Base-by-base conservation (phyloP, 2,113 vertebrate species). In the Hypomesus transpacificus region DNA sequence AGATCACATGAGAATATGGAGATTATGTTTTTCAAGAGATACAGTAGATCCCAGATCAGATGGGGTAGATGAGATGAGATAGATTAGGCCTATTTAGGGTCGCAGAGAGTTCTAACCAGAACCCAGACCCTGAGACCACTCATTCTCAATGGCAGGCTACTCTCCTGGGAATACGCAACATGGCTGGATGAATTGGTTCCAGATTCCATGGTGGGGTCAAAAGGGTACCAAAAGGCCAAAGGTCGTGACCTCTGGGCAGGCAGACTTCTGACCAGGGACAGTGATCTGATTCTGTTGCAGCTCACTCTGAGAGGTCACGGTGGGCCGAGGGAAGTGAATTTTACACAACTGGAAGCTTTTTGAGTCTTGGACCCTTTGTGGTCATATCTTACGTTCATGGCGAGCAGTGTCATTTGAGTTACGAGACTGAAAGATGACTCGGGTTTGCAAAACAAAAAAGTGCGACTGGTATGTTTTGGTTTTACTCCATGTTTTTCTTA, bases 171-270 rank as follows among this genome's bases (percentile, higher is more conserved):
- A 66, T 61, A 46, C 9, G 9, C 11, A 74, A 50, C 67, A 28
- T 51, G 51, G 64, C 17, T 1, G 26, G 26, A 62, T 72, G 69
- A 72, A 84, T 75, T 50, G 20, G 2, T 79, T 84, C 77, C 82
- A 88, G 82, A 86, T 82, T 77, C 73, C 69, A 4, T 65, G 69
- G 61, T 66, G 18, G 53, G 71, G 71, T 71, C 73, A 73, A 26
- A 64, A 31, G 63, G 59, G 13, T 46, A n/a, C 17, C 21, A 20
- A 75, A 65, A 81, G 71, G 68, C 80, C 74, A 73, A 70, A 74
- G 75, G 68, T 24, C 6, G 34, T 14, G 26, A 61, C 31, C 31
- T 1, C 7, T 67, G 62, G 68, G 34, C 66, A 8, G 62, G 65
- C 21, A 46, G 18, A 54, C 81, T 65, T 69, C 71, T 75, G 62